Conservation (phyloP, 1,140 invertebrate species). For the Euwallacea fornicatus region DNA sequence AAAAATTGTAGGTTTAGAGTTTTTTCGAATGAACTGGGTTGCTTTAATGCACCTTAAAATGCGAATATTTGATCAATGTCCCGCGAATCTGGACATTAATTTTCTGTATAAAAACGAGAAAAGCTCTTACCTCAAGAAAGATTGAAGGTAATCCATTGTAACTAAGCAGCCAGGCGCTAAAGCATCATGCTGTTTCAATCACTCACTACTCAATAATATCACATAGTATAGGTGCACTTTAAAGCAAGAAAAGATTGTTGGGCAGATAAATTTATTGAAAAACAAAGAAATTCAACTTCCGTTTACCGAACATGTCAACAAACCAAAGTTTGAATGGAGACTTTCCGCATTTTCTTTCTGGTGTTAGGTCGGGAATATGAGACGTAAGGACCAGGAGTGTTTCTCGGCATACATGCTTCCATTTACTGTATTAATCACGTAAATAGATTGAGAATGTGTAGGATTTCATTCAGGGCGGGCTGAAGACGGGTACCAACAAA, state of each 20-base stretch:
- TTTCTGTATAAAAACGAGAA: neutral
- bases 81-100: too few relatives aligned
- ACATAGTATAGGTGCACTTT: too few relatives aligned
- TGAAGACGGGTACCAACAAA: slow-evolving; percentile 23
- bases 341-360: neutral
- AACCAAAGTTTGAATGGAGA: neutral
- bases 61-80: too few relatives aligned
- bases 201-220: too few relatives aligned
- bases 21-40: too few relatives aligned
- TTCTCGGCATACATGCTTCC: slow-evolving; percentile 47
- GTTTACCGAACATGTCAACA: too few relatives aligned
- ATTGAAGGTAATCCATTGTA: slow-evolving; percentile 19
- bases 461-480: slow-evolving; percentile 53
- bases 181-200: too few relatives aligned
- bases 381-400: slow-evolving; percentile 29
- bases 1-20: too few relatives aligned
- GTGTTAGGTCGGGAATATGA: slow-evolving; percentile 11
- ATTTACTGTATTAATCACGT: slow-evolving; percentile 53
- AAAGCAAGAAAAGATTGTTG: neutral
- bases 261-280: neutral
- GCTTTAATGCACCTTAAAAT: too few relatives aligned
- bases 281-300: too few relatives aligned
- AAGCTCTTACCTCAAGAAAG: slow-evolving; percentile 9
- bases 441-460: slow-evolving; percentile 53
- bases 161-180: neutral